Conservation (phyloP, 2,797 vertebrate genomes). For the Platalea minor region DNA sequence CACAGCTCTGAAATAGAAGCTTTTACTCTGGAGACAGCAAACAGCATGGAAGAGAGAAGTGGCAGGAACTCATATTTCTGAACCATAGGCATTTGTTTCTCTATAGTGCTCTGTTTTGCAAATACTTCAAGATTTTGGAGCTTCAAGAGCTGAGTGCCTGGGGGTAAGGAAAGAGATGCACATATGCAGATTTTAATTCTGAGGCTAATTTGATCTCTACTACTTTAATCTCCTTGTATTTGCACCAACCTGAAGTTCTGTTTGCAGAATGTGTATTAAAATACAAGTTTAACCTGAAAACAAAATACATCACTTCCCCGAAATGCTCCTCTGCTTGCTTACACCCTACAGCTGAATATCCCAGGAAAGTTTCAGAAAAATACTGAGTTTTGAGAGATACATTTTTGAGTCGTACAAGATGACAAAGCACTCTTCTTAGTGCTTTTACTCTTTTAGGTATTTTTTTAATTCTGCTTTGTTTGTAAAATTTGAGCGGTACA, state of each 20-base stretch:
- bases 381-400: no score
- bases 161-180: background rate
- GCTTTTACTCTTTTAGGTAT: background rate
- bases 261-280: background rate
- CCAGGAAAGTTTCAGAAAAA: background rate
- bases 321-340: background rate
- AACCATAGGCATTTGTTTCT: background rate
- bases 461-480: background rate
- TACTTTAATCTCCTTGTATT: conserved; percentile 17
- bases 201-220: conserved; percentile 8
- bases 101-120: background rate
- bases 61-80: background rate
- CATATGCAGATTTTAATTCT: background rate
- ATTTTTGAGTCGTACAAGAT: background rate
- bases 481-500: background rate
- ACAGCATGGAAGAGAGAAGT: conserved; percentile 41
- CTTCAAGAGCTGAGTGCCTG: background rate
- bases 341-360: background rate
- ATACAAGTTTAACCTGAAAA: background rate
- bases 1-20: conserved; percentile 72
- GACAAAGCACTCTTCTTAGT: background rate
- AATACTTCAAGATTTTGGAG: background rate
- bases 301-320: background rate
- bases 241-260: background rate
- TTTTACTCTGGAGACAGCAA: conserved; percentile 63